Conservation (phyloP, 2,113 vertebrate species). For the Sinocyclocheilus grahami region DNA sequence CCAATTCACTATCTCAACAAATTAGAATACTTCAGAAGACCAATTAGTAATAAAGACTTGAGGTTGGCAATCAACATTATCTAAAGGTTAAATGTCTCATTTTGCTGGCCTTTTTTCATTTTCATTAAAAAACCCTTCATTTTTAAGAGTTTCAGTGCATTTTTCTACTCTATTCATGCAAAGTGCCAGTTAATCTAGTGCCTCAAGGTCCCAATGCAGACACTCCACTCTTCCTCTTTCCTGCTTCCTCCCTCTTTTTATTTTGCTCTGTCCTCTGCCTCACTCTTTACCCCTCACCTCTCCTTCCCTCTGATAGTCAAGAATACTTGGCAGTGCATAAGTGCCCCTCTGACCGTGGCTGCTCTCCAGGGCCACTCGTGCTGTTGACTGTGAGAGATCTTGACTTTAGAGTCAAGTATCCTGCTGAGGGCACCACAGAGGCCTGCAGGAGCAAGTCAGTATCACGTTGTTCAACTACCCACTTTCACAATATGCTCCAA, state of each 20-base stretch:
- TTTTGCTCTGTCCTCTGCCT: neutral
- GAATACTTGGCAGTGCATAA: slow-evolving; percentile 19
- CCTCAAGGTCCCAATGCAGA: neutral
- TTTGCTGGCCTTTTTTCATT: neutral
- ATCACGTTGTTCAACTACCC: neutral
- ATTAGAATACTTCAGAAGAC: too few species aligned
- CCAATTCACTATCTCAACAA: too few species aligned
- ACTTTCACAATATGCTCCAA: neutral
- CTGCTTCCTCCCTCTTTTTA: neutral
- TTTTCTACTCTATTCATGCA: neutral
- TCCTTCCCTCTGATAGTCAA: slow-evolving; percentile 24
- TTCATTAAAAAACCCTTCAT: neutral
- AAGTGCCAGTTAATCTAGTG: neutral
- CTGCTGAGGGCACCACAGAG: neutral
- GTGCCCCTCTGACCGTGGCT: slow-evolving; percentile 25
- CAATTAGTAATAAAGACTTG: too few species aligned
- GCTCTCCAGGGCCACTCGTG: slow-evolving; percentile 18
- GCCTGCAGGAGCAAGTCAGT: neutral
- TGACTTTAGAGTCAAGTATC: slow-evolving; percentile 40
- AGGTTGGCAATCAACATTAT: neutral
- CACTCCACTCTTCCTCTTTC: neutral
- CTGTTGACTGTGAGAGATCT: slow-evolving; percentile 24
- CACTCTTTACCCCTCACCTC: slow-evolving; percentile 15
- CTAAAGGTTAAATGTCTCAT: neutral
- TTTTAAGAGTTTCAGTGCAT: neutral